Evolutionary conservation across 2,113 vertebrate genomes (phyloP), one percentile per base, ranked within the genome.

Genomic region (Pelusios castaneus): DNA sequence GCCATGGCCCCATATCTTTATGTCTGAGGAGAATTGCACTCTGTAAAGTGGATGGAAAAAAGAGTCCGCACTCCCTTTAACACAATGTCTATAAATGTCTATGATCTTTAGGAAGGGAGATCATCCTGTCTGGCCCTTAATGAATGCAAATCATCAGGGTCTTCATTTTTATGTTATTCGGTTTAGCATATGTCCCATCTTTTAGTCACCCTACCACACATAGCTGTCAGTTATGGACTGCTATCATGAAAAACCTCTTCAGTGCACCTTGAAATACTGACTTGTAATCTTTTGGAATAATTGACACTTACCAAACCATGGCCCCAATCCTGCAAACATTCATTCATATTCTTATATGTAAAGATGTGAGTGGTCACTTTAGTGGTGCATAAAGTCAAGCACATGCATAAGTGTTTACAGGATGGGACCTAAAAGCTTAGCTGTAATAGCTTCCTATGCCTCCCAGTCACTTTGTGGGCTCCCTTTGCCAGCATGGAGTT

Each of bases 351-450:
- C 63, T 52, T 38, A 5, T 22, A 0, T 47, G 13, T 12, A 56
- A 38, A 86, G 91, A 79, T 3, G 2, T 63, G 67, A 88, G 17
- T 0, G 63, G 24, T 75, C 25, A 38, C 80, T 85, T 41, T 19
- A 56, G 4, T 13, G n/a, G 19, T 70, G n/a, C 63, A 70, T 38
- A 17, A 70, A 43, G 52, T 77, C 84, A 38, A 77, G 63, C 85
- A 78, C 6, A 38, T 0, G 0, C 19, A 38, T 67, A n/a, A 21
- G 80, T 22, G 6, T 0, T 5, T 22, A 82, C 4, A 2, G n/a
- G 27, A 51, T 67, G 49, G 16, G 38, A 85, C 54, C 49, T 56
- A 75, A 92, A 54, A 24, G 8, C 4, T 52, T 78, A 3, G 24
- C 13, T 76, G 38, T 76, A 76, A 76, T 12, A 76, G 41, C 73